A percentile compares a stretch with the other conserved stretches of the same genome.
Conservation (phyloP, 2,888 invertebrate species). For the Cryptocephalus primarius region DNA sequence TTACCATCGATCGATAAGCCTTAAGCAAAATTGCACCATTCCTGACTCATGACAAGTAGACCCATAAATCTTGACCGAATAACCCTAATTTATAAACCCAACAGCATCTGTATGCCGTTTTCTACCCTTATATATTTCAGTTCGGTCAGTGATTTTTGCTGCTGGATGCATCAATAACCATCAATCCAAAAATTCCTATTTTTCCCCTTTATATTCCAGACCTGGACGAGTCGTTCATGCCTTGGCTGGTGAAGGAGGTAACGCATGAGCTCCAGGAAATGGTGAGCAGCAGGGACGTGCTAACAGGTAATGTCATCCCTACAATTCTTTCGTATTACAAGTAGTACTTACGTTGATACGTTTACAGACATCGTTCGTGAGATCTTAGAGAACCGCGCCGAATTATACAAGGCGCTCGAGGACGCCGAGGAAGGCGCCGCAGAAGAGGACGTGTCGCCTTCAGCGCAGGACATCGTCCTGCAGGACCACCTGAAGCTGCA, state of each 20-base stretch:
- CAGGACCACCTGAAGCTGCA: conserved; percentile 29
- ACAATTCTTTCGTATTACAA: not conserved
- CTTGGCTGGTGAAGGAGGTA: conserved; percentile 78
- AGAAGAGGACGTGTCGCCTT: conserved; percentile 25
- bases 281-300: conserved; percentile 68
- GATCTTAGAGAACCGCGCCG: conserved; percentile 64
- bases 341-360: not conserved
- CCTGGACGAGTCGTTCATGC: conserved; percentile 70
- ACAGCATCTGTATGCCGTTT: too few relatives aligned
- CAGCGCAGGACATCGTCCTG: conserved; percentile 24
- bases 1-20: too few relatives aligned
- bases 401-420: conserved; percentile 44
- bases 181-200: too few relatives aligned
- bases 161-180: too few relatives aligned
- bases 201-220: conserved; percentile 38
- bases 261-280: conserved; percentile 69
- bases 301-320: conserved; percentile 48
- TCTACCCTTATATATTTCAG: too few relatives aligned
- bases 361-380: conserved; percentile 61
- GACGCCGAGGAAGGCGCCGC: conserved; percentile 14
- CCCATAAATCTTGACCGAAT: too few relatives aligned
- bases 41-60: too few relatives aligned
- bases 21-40: too few relatives aligned
- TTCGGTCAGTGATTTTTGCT: too few relatives aligned
- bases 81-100: too few relatives aligned